phyloP scores from a whole-genome alignment of 1,140 invertebrate genomes.

The Orius insidiosus region DNA sequence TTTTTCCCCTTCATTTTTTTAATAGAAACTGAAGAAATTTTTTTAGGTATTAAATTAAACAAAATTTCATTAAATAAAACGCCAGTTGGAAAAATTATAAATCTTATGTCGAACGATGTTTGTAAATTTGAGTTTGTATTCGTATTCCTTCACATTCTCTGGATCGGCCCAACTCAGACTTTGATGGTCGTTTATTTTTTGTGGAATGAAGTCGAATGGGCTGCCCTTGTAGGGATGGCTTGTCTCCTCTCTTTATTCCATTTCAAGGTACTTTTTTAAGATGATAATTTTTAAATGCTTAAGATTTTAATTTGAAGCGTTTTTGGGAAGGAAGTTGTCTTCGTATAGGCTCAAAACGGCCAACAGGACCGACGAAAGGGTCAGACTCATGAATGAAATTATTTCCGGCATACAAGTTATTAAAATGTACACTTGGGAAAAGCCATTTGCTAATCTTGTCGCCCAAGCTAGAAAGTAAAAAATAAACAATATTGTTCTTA shows the following conservation, averaged over 20 bases:
- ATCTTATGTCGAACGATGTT: conserved; percentile 46
- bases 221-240: conserved; percentile 59
- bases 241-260: conserved; percentile 67
- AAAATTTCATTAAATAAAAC: conserved; percentile 32
- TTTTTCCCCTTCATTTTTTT: too few relatives aligned
- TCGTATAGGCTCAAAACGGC: conserved; percentile 43
- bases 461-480: conserved; percentile 34
- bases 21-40: too few relatives aligned
- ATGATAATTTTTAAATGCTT: conserved; percentile 20
- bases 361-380: conserved; percentile 59
- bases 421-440: conserved; percentile 86
- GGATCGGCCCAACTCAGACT: conserved; percentile 57
- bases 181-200: conserved; percentile 57
- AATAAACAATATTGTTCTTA: too few relatives aligned
- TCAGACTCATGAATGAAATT: conserved; percentile 81
- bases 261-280: conserved; percentile 50
- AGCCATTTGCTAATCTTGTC: conserved; percentile 52
- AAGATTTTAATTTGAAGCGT: conserved; percentile 28
- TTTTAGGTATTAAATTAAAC: conserved; percentile 23
- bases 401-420: conserved; percentile 76
- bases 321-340: conserved; percentile 45
- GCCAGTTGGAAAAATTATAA: conserved; percentile 41
- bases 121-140: conserved; percentile 26
- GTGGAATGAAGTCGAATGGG: conserved; percentile 48
- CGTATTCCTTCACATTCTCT: conserved; percentile 27